Evolutionary conservation across 2,113 vertebrate genomes (phyloP).

Genomic region (Festucalex cinctus): DNA sequence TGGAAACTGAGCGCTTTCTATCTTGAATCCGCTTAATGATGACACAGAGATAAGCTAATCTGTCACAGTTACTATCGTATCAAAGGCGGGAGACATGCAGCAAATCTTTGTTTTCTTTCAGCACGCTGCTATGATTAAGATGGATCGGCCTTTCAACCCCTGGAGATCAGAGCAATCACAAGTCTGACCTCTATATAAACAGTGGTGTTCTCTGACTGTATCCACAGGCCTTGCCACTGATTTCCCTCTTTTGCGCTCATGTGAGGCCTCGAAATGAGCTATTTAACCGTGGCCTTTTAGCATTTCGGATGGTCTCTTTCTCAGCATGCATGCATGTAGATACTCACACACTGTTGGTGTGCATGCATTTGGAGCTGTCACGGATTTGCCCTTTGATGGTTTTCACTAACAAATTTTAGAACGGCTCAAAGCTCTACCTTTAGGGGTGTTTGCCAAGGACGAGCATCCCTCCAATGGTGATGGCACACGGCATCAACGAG

Average conservation of each 20-base stretch:
- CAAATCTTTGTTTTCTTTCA: background rate
- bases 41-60: too few relatives aligned
- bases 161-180: background rate
- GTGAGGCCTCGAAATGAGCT: background rate
- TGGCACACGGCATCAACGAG: constrained; percentile 39
- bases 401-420: constrained; percentile 21
- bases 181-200: constrained; percentile 16
- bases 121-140: background rate
- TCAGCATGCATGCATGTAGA: background rate
- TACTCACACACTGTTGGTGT: background rate
- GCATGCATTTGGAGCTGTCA: constrained; percentile 2
- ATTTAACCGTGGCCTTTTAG: background rate
- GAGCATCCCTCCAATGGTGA: constrained; percentile 48
- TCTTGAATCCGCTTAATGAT: too few relatives aligned
- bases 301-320: background rate
- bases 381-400: constrained; percentile 20
- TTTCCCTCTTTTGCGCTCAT: constrained; percentile 1
- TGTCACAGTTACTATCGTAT: too few relatives aligned
- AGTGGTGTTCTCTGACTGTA: constrained; percentile 6
- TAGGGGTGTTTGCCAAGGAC: constrained; percentile 44
- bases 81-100: constrained; percentile 5
- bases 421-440: constrained; percentile 23
- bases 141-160: constrained; percentile 9
- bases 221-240: background rate
- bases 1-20: too few relatives aligned